Base-by-base conservation (phyloP, 2,888 invertebrate species). In the Tortrix viridana region DNA sequence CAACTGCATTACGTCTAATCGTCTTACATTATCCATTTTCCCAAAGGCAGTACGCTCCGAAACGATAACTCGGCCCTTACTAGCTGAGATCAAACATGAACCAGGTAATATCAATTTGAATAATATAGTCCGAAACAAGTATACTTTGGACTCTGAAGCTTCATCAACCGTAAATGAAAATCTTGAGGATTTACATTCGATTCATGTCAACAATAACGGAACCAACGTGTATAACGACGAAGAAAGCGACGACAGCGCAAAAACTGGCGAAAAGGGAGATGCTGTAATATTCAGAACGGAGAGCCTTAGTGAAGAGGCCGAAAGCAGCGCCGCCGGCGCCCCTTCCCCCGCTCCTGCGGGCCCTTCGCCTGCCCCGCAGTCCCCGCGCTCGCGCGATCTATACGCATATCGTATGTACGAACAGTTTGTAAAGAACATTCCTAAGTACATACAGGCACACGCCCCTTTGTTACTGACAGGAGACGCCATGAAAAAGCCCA, bases 21-120 rank as follows among this genome's bases (percentile, higher is more conserved):
- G 89, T 22, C 71, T 90, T 64, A 89, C 88, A 62, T 73, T 90
- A 65, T 73, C 76, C 54, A 78, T 84, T 73, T 84, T 86, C 68
- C 81, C 83, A 18, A 90, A 87, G 68, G 80, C 84, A 22, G 74
- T 89, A 61, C 73, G 75, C 68, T 89, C 91, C 14, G 83, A 88
- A 77, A 90, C 88, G 37, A 75, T 88, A 65, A 88, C 85, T 18
- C 81, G 91, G 64, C 73, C 82, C 26, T 46, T 72, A 20, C 68
- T 82, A 54, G 68, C 72, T 66, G 75, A 80, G 67, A 74, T 73
- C 18, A 76, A 76, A 69, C 69, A 74, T 37, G 75, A 71, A 54
- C 65, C 63, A 18, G 46, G 50, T 54, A 67, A 62, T 59, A 71
- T 65, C 50, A 53, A 57, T 60, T 57, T 55, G 60, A 60, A 22